These are phyloP conservation scores for Microcebus murinus DNA, from an alignment of 2,113 vertebrate genomes.

Conservation along the genomic window DNA sequence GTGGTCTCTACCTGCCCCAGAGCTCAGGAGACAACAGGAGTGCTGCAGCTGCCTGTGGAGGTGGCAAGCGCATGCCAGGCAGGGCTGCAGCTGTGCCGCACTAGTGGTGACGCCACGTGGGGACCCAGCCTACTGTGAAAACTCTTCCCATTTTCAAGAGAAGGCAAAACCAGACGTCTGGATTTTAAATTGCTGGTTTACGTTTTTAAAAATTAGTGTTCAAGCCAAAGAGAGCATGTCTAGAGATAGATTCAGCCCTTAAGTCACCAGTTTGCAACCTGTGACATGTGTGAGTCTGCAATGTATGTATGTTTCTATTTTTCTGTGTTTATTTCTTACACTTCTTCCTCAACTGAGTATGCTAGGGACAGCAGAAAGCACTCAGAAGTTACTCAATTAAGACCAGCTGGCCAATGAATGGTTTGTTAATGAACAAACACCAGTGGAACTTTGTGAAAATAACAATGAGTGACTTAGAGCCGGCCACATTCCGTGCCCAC, in stretches of 20 bases:
- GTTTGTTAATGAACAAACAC: background rate
- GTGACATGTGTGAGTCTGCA: background rate
- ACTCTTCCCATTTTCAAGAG: background rate
- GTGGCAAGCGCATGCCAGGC: background rate
- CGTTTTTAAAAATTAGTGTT: background rate
- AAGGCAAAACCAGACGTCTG: background rate
- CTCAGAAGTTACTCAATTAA: background rate
- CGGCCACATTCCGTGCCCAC: background rate
- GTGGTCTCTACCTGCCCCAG: background rate
- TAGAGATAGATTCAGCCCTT: background rate
- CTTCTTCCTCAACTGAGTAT: background rate
- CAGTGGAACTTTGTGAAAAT: background rate
- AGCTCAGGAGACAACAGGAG: background rate
- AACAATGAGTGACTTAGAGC: background rate
- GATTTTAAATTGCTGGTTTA: conserved; percentile 18
- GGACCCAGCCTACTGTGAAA: background rate
- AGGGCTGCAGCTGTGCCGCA: background rate
- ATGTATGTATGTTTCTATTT: background rate
- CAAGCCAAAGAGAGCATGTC: background rate
- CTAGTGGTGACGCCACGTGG: background rate
- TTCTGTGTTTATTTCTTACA: background rate
- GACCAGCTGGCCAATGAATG: background rate
- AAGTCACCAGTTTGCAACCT: background rate
- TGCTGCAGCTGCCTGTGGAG: background rate
- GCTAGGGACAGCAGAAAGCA: background rate